Percentiles rank a stretch among this genome's conserved stretches.
These are phyloP conservation scores for Dendroctonus ponderosae DNA, from an alignment of 1,140 invertebrate species.

Conservation along the genomic window DNA sequence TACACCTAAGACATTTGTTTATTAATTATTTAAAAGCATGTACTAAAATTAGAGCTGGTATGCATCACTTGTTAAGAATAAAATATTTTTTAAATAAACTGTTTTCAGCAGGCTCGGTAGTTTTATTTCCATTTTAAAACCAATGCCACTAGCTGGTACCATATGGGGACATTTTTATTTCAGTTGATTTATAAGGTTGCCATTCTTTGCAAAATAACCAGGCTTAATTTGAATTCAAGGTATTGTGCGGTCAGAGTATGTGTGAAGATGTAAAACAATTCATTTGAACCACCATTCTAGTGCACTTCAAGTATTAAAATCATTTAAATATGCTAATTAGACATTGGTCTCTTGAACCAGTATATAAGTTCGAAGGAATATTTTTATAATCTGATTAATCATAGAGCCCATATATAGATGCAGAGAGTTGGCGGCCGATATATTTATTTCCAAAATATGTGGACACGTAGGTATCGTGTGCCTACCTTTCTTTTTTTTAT, in stretches of 20 bases:
- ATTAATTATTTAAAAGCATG: constrained; percentile 2
- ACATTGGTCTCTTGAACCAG: constrained; percentile 9
- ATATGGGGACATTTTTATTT: constrained; percentile 31
- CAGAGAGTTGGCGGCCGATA: constrained; percentile 28
- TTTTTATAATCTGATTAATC: constrained; percentile 28
- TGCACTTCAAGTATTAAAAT: not conserved
- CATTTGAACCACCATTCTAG: not conserved
- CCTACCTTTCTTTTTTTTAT: constrained; percentile 25
- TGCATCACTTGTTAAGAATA: constrained; percentile 20
- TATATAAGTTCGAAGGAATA: constrained; percentile 19
- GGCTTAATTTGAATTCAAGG: constrained; percentile 9
- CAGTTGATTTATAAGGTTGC: constrained; percentile 22
- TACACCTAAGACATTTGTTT: not conserved
- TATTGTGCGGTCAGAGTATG: not conserved
- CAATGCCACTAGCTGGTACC: constrained; percentile 26
- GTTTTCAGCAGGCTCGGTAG: constrained; percentile 16
- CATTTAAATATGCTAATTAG: constrained; percentile 15
- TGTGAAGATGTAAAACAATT: no score
- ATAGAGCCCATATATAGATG: constrained; percentile 18
- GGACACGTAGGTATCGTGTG: constrained; percentile 18
- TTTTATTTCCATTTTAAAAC: constrained; percentile 35
- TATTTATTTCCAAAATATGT: constrained; percentile 32
- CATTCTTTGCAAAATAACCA: not conserved
- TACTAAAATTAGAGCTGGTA: constrained; percentile 4
- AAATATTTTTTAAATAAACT: constrained; percentile 23